Evolutionary conservation across 2,888 invertebrate genomes (phyloP).

Genomic region (Gerris lacustris): DNA sequence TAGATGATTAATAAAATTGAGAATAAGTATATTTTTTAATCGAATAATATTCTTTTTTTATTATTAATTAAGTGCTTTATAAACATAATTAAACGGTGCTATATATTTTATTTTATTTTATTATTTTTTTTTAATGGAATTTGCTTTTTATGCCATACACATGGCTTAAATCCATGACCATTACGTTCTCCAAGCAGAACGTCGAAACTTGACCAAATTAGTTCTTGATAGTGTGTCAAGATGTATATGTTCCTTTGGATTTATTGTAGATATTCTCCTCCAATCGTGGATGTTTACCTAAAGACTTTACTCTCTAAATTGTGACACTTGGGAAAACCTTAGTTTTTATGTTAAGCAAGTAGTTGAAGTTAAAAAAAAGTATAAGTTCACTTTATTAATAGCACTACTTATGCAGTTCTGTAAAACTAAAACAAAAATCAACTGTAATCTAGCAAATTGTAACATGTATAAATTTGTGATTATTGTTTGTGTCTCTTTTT

Average conservation of each 20-base stretch:
- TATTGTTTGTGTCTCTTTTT: neutral
- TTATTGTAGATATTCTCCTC: neutral
- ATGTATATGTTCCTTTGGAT: too few species aligned
- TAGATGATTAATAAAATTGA: neutral
- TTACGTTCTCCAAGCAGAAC: too few species aligned
- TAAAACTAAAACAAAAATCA: neutral
- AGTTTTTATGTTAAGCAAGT: too few species aligned
- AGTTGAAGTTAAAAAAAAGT: neutral
- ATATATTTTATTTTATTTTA: neutral
- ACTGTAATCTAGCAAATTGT: neutral
- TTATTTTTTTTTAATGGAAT: neutral
- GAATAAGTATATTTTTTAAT: neutral
- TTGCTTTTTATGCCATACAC: neutral
- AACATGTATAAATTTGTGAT: conserved; percentile 1
- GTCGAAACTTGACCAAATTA: too few species aligned
- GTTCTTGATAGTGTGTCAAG: too few species aligned
- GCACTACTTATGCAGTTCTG: neutral
- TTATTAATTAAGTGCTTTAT: neutral
- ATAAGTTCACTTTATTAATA: neutral
- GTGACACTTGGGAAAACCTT: too few species aligned
- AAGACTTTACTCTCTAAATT: too few species aligned
- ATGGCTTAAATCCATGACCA: too few species aligned
- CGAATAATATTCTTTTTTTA: neutral
- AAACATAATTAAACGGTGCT: neutral
- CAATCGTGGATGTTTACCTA: neutral